Conservation (phyloP, 1,140 invertebrate species). For the Drosophila teissieri region DNA sequence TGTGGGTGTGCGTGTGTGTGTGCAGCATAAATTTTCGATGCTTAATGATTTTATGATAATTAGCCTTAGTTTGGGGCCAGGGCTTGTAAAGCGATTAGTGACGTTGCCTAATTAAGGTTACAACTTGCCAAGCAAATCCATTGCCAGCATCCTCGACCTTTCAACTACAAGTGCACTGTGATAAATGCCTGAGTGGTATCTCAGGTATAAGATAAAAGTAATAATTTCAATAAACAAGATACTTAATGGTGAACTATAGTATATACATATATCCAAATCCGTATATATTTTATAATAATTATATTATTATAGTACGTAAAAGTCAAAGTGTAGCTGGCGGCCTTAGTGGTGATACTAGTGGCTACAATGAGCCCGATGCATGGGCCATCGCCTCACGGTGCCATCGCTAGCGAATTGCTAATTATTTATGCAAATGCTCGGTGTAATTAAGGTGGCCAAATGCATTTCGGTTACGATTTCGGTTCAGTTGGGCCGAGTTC, state of each 20-base stretch:
- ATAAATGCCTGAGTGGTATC: neutral
- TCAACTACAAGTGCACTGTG: neutral
- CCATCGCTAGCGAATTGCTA: slow-evolving; percentile 13
- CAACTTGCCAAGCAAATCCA: slow-evolving; percentile 60
- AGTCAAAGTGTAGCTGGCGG: neutral
- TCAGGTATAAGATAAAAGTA: too few species aligned
- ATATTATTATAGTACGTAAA: too few species aligned
- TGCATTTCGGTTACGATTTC: slow-evolving; percentile 43
- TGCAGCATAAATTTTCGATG: slow-evolving; percentile 71
- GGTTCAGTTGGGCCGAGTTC: neutral
- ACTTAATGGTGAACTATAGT: neutral
- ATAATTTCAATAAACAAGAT: too few species aligned
- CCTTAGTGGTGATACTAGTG: neutral
- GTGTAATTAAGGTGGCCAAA: slow-evolving; percentile 55
- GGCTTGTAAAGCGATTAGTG: slow-evolving; percentile 76
- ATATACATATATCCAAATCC: too few species aligned
- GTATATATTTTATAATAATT: too few species aligned
- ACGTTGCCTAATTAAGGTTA: slow-evolving; percentile 73
- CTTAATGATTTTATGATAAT: slow-evolving; percentile 81
- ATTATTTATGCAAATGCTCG: slow-evolving; percentile 57
- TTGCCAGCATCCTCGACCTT: slow-evolving; percentile 1
- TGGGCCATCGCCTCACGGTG: neutral
- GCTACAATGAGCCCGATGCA: neutral
- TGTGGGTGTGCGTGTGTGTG: slow-evolving; percentile 34
- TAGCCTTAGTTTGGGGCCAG: slow-evolving; percentile 64